phyloP scores from a whole-genome alignment of 2,797 vertebrate genomes.

The Onychomys leucogaster region DNA sequence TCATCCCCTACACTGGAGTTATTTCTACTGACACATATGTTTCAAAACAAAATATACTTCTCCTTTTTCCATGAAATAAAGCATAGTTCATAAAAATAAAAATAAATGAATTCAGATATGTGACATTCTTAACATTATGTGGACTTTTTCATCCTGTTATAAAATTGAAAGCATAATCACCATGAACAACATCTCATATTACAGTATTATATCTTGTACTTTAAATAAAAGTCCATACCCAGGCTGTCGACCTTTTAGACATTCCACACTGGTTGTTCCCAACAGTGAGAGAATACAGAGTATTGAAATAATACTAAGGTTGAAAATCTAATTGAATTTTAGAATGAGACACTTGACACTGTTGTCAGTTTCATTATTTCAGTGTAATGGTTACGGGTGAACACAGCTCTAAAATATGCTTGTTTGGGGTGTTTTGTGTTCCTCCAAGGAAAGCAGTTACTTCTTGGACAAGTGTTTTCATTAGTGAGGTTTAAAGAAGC shows the following conservation, averaged over 20 bases:
- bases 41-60: not conserved
- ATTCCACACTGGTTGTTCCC: not conserved
- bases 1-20: not conserved
- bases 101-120: not conserved
- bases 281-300: not conserved
- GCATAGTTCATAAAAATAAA: not conserved
- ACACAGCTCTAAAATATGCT: not conserved
- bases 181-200: not conserved
- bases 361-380: constrained; percentile 48
- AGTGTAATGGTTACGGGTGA: not conserved
- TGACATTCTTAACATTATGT: not conserved
- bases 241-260: not conserved
- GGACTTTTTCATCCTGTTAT: not conserved
- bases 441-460: not conserved
- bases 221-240: not conserved
- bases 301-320: not conserved
- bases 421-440: not conserved
- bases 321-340: constrained; percentile 16
- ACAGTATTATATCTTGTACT: constrained; percentile 43
- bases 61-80: constrained; percentile 1
- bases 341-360: not conserved
- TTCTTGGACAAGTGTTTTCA: not conserved
- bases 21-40: not conserved
- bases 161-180: not conserved
- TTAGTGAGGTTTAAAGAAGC: not conserved